These are phyloP conservation scores for Acromyrmex heyeri DNA, from an alignment of 1,140 invertebrate species.

Conservation along the genomic window DNA sequence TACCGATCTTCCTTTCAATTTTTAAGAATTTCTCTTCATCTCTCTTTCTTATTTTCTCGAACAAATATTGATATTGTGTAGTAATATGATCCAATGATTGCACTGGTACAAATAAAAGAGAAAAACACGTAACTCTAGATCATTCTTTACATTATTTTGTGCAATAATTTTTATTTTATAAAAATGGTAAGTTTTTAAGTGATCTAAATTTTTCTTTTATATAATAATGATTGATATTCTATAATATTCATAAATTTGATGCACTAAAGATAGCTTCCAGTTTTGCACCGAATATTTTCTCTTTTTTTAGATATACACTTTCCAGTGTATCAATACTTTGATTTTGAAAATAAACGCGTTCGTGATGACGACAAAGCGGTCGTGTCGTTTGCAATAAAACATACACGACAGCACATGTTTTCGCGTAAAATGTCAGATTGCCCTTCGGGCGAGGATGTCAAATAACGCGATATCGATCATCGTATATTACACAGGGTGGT, in stretches of 20 bases:
- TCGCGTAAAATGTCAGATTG: constrained; percentile 42
- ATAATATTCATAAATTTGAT: background rate
- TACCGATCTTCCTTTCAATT: background rate
- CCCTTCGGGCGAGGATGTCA: constrained; percentile 12
- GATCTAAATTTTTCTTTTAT: background rate
- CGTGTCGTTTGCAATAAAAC: constrained; percentile 23
- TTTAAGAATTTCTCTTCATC: background rate
- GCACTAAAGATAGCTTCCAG: background rate
- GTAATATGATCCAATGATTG: background rate
- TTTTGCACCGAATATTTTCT: constrained; percentile 29
- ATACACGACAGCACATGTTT: constrained; percentile 1
- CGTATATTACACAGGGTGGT: constrained; percentile 8
- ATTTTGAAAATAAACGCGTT: constrained; percentile 44
- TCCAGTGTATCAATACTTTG: constrained; percentile 7
- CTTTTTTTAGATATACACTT: constrained; percentile 1
- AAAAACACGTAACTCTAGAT: background rate
- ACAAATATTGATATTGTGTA: background rate
- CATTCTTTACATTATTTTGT: background rate
- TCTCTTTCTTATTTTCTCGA: background rate
- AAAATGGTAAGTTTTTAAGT: background rate
- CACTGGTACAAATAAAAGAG: background rate
- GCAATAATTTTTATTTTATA: constrained; percentile 3
- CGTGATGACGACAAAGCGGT: constrained; percentile 33
- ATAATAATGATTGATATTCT: background rate
- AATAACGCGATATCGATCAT: constrained; percentile 52